Percentiles rank a stretch among this genome's conserved stretches.
phyloP scores from a whole-genome alignment of 2,113 vertebrate species.

The Serinus canaria region DNA sequence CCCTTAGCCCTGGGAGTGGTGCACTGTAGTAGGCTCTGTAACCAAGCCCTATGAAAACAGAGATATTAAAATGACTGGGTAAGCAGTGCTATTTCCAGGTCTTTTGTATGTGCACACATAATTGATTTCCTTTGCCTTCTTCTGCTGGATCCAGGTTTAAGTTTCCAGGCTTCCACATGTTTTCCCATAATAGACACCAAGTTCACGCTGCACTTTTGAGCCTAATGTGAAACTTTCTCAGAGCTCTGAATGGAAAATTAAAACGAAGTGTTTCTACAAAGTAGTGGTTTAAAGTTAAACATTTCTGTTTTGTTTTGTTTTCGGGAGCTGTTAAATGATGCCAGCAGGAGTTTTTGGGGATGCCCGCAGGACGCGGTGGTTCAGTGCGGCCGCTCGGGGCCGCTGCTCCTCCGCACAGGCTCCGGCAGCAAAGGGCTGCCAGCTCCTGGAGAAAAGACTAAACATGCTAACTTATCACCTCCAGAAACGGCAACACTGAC shows the following conservation, averaged over 20 bases:
- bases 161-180: not conserved
- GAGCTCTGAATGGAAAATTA: not conserved
- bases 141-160: not conserved
- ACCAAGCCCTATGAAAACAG: not conserved
- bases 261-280: not conserved
- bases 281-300: not conserved
- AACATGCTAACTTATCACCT: not conserved
- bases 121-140: not conserved
- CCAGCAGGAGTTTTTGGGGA: not conserved
- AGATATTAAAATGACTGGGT: not conserved
- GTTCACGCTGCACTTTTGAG: not conserved
- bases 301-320: not conserved
- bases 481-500: not conserved
- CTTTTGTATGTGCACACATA: not conserved
- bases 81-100: not conserved
- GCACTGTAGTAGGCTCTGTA: not conserved
- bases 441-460: not conserved
- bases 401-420: slow-evolving; percentile 54
- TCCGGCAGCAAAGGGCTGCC: not conserved
- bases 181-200: not conserved
- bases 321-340: not conserved
- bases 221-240: not conserved
- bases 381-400: slow-evolving; percentile 32
- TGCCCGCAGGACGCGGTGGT: not conserved
- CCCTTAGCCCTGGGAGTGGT: fast-evolving